Evolutionary conservation across 2,888 invertebrate species (phyloP), one percentile per base, ranked within the genome.

Genomic region (Synergus japonicus): DNA sequence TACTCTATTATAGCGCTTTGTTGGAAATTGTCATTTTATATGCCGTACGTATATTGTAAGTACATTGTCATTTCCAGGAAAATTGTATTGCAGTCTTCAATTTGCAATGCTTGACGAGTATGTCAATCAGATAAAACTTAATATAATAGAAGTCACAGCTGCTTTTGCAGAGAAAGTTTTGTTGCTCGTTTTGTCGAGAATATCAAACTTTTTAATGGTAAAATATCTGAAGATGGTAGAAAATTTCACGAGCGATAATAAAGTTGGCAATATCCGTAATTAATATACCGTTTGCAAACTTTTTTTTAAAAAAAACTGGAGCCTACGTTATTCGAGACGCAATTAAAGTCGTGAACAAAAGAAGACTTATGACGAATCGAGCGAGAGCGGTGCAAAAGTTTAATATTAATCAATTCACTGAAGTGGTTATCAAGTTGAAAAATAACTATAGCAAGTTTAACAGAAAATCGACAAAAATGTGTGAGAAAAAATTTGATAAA

Each of bases 181-280:
- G 9, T 44, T 44, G 2, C 7, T 44, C 10, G 10, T 18, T n/a
- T 54, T 54, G n/a, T 3, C 8, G n/a, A 54, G n/a, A 54, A 54
- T n/a, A 54, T 2, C n/a, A 18, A 54, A 54, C 9, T 54, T 18
- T 3, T 18, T 3, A 18, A 54, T 54, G n/a, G n/a, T 29, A 15
- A 29, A 69, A 69, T 49, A 69, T 69, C 22, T 22, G 67, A 67
- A 15, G 44, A 44, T 67, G 15, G 46, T 44, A 67, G n/a, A 18
- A 5, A 54, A 54, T 54, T 54, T 8, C 54, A n/a, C n/a, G 54
- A 54, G 54, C 9, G n/a, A 9, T n/a, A 5, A 54, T n/a, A 54
- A 54, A 18, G n/a, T n/a, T 7, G 8, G n/a, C n/a, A 54, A 54
- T 54, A n/a, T 37, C 37, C 37, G 37, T 5, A 37, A 37, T 37